Conservation (phyloP, 2,113 vertebrate genomes). For the Vulpes vulpes region DNA sequence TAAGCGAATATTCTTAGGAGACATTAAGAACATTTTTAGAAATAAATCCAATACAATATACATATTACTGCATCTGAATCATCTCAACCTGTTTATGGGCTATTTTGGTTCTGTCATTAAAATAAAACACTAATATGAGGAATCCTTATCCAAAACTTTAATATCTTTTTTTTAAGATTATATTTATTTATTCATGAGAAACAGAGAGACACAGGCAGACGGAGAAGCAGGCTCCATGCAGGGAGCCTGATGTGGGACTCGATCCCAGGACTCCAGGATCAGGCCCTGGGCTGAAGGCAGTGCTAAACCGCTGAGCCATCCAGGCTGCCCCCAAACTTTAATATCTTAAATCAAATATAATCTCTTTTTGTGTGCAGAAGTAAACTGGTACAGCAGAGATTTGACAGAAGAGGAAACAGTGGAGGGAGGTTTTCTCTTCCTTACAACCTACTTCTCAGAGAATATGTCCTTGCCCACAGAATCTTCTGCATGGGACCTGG, state of each 20-base stretch:
- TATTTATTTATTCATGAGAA: no score
- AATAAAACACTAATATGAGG: neutral
- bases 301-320: no score
- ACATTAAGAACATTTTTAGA: neutral
- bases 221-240: no score
- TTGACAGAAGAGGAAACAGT: neutral
- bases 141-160: neutral
- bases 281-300: no score
- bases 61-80: neutral
- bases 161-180: neutral
- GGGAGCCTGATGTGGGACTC: no score
- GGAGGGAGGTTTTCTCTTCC: neutral
- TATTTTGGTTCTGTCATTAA: constrained; percentile 9
- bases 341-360: neutral
- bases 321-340: neutral
- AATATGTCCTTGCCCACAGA: neutral
- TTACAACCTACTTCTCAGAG: neutral
- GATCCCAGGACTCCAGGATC: no score
- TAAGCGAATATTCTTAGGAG: neutral
- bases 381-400: neutral
- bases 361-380: neutral
- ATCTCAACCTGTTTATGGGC: neutral
- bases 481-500: neutral
- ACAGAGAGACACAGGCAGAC: no score
- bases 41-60: neutral